phyloP scores from a whole-genome alignment of 2,888 invertebrate species.

The Euplexia lucipara region DNA sequence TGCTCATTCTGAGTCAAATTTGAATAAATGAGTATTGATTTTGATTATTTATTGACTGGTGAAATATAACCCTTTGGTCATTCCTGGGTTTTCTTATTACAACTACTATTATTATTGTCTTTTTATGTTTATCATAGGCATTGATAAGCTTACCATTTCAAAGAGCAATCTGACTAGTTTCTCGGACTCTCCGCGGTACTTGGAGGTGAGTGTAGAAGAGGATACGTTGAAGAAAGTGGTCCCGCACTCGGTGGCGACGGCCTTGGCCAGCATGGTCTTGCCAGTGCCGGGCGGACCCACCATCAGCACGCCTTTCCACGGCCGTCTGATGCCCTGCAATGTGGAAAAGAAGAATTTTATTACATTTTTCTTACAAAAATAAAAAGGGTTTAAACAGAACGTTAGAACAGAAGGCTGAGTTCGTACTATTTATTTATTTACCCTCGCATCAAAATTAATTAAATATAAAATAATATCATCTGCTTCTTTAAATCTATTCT shows the following conservation, averaged over 20 bases:
- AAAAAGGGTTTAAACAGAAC: neutral
- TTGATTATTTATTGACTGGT: too few species aligned
- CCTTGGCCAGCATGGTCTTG: constrained; percentile 99
- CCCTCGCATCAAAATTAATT: too few species aligned
- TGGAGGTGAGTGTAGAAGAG: constrained; percentile 99
- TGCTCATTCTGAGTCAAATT: too few species aligned
- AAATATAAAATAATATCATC: neutral
- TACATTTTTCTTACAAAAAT: too few species aligned
- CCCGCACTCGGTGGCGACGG: constrained; percentile 99
- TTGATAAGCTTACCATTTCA: constrained; percentile 96
- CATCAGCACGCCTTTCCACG: constrained; percentile 99
- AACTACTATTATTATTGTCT: neutral
- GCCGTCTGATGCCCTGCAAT: constrained; percentile 96
- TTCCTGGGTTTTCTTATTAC: too few species aligned
- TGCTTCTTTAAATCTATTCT: too few species aligned
- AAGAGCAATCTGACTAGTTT: constrained; percentile 98
- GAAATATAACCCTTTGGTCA: too few species aligned
- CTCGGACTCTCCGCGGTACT: constrained; percentile 99
- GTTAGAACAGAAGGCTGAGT: too few species aligned
- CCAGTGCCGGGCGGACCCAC: constrained; percentile 98
- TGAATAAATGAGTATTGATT: too few species aligned
- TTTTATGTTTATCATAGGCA: neutral
- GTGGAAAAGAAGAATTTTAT: too few species aligned
- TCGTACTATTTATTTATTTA: too few species aligned
- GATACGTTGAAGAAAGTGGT: constrained; percentile 99